Conservation (phyloP, 2,797 vertebrate genomes). For the Buphagus erythrorhynchus region DNA sequence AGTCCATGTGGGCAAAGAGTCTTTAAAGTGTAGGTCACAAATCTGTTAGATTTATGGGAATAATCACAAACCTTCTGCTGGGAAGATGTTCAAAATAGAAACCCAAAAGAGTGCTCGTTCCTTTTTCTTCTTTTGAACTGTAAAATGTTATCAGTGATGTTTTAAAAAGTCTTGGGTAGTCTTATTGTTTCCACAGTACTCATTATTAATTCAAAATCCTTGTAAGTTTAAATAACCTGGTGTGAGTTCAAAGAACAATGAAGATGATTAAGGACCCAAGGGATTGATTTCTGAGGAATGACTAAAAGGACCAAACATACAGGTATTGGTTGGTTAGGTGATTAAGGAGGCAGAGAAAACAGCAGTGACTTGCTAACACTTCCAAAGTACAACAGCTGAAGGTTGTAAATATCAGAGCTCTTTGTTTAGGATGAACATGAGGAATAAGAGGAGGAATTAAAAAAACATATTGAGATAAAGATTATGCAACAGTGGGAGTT, state of each 20-base stretch:
- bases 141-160: not conserved
- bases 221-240: not conserved
- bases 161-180: not conserved
- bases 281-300: not conserved
- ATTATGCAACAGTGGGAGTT: not conserved
- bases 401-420: not conserved
- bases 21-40: slow-evolving; percentile 43
- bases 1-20: not conserved
- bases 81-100: not conserved
- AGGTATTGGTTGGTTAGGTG: not conserved
- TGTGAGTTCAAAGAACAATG: not conserved
- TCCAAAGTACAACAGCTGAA: not conserved
- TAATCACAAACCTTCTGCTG: not conserved
- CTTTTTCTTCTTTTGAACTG: not conserved
- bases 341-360: not conserved
- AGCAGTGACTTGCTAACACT: not conserved
- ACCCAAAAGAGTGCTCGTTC: not conserved
- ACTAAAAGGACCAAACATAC: not conserved
- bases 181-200: not conserved
- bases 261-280: not conserved
- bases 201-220: slow-evolving; percentile 12
- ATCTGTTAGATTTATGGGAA: slow-evolving; percentile 34
- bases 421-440: not conserved
- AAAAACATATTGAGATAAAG: not conserved
- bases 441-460: not conserved